Conservation (phyloP, 2,797 vertebrate species). For the Acomys russatus region DNA sequence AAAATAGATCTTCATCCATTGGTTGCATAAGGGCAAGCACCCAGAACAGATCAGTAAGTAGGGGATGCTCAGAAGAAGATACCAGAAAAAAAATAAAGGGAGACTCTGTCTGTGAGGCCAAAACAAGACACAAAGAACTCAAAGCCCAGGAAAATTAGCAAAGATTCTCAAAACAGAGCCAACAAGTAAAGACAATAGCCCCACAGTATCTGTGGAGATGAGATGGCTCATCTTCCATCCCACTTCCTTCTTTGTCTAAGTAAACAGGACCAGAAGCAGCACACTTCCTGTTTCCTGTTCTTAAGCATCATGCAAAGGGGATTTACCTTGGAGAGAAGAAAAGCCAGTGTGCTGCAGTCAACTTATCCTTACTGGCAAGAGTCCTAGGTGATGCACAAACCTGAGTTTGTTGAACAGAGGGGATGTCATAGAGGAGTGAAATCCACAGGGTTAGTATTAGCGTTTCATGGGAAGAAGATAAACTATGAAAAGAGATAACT, state of each 20-base stretch:
- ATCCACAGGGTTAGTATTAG: background rate
- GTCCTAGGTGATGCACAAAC: background rate
- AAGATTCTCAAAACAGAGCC: slow-evolving; percentile 38
- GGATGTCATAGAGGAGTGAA: background rate
- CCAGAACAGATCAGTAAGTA: background rate
- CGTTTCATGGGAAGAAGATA: background rate
- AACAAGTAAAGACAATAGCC: background rate
- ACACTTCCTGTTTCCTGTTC: slow-evolving; percentile 72
- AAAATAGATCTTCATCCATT: background rate
- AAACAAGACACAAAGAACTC: slow-evolving; percentile 47
- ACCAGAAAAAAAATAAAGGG: background rate
- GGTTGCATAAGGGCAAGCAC: background rate
- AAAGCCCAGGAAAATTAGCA: slow-evolving; percentile 50
- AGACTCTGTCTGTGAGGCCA: background rate
- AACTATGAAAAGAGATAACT: background rate
- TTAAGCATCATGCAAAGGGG: slow-evolving; percentile 44
- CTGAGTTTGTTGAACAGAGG: background rate
- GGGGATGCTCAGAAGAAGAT: background rate
- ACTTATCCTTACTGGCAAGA: slow-evolving; percentile 2
- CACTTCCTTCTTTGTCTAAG: slow-evolving; percentile 77
- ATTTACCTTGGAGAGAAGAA: slow-evolving; percentile 43
- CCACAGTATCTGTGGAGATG: background rate
- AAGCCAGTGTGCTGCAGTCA: slow-evolving; percentile 18
- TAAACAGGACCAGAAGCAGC: slow-evolving; percentile 42
- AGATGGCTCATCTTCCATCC: slow-evolving; percentile 8